A percentile compares a stretch with the other conserved stretches of the same genome.
These are phyloP conservation scores for Hirtodrosophila duncani DNA, from an alignment of 2,888 invertebrate species.

Conservation along the genomic window DNA sequence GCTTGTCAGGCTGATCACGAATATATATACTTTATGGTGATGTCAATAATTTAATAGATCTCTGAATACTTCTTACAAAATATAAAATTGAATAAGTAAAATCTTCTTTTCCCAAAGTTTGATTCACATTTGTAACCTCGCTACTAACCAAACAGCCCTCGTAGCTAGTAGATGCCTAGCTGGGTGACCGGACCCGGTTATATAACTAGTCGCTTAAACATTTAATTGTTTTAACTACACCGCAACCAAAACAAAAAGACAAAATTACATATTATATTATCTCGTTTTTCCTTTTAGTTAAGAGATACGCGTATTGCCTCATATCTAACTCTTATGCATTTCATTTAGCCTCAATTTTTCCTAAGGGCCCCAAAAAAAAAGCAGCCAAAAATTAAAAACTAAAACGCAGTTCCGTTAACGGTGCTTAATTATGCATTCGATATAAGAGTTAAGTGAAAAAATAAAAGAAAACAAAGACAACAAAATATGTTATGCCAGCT, in stretches of 20 bases:
- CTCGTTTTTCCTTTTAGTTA: too few relatives aligned
- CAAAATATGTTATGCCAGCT: slow-evolving; percentile 42
- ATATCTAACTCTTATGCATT: slow-evolving; percentile 30
- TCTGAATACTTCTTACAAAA: too few relatives aligned
- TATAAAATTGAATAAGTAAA: too few relatives aligned
- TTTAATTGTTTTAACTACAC: slow-evolving; percentile 62
- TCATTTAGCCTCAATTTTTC: slow-evolving; percentile 22
- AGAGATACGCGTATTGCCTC: too few relatives aligned
- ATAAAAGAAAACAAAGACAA: slow-evolving; percentile 7
- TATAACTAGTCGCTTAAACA: slow-evolving; percentile 36
- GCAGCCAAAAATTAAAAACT: slow-evolving; percentile 34
- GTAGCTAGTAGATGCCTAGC: slow-evolving; percentile 4
- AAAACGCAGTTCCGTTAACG: slow-evolving; percentile 65
- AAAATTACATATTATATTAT: slow-evolving; percentile 27
- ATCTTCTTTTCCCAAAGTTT: too few relatives aligned
- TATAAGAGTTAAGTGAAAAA: slow-evolving; percentile 24
- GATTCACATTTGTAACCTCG: too few relatives aligned
- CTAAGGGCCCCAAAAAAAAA: slow-evolving; percentile 35
- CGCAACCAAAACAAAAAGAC: slow-evolving; percentile 7
- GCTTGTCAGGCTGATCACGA: too few relatives aligned
- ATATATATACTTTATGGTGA: too few relatives aligned
- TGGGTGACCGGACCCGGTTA: slow-evolving; percentile 35
- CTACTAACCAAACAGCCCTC: too few relatives aligned
- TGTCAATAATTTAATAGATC: too few relatives aligned
- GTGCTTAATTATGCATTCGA: slow-evolving; percentile 63